These are phyloP conservation scores for Hipposideros larvatus DNA, from an alignment of 2,797 vertebrate genomes.

Conservation along the genomic window DNA sequence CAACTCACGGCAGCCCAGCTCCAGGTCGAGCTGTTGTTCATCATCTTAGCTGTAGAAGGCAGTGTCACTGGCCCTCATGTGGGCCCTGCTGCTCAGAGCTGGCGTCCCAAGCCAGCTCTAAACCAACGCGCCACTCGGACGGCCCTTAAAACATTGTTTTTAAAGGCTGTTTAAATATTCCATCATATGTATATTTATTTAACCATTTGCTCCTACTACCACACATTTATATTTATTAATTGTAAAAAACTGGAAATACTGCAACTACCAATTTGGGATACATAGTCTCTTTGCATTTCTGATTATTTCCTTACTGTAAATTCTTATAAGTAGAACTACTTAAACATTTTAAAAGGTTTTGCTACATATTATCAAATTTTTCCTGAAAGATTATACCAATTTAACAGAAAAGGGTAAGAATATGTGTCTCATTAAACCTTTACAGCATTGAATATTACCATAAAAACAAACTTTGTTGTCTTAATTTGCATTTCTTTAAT, in stretches of 20 bases:
- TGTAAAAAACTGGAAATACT: background rate
- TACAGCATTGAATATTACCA: constrained; percentile 22
- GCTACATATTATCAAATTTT: constrained; percentile 38
- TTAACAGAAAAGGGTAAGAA: background rate
- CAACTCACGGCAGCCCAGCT: too few species aligned
- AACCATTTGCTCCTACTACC: background rate
- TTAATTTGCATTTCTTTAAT: constrained; percentile 68
- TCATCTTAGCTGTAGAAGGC: too few species aligned
- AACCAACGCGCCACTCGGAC: too few species aligned
- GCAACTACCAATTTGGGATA: background rate
- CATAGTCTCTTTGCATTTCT: background rate
- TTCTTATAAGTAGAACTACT: background rate
- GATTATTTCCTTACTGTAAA: constrained; percentile 21
- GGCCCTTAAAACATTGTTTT: background rate
- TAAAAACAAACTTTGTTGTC: constrained; percentile 56
- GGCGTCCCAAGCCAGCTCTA: too few species aligned
- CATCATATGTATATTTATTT: background rate
- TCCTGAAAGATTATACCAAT: background rate
- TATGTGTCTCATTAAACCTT: background rate
- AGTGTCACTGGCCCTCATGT: too few species aligned
- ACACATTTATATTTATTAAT: background rate
- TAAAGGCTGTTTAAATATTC: constrained; percentile 31
- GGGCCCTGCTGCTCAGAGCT: too few species aligned
- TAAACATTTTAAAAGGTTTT: constrained; percentile 44
- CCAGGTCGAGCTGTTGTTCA: too few species aligned